Evolutionary conservation across 1,140 invertebrate species (phyloP).

Genomic region (Tetranychus cinnabarinus): DNA sequence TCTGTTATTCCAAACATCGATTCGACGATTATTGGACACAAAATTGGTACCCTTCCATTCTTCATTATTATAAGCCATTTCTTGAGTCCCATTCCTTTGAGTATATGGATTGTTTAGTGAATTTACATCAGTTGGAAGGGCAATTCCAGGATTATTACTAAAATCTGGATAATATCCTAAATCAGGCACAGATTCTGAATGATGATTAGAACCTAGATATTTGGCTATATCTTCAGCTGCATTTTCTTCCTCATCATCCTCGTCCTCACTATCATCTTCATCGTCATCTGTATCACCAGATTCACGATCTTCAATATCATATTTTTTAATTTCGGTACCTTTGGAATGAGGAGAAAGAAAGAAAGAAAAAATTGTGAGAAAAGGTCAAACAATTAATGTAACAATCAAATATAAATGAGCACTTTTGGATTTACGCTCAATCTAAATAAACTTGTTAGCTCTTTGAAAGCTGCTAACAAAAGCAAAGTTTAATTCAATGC

Average conservation of each 20-base stretch:
- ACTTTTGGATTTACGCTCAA: no score
- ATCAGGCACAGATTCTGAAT: not conserved
- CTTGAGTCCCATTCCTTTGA: not conserved
- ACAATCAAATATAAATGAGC: no score
- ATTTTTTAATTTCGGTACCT: not conserved
- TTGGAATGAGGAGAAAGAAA: not conserved
- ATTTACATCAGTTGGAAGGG: not conserved
- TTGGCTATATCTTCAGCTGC: conserved; percentile 5
- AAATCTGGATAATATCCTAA: not conserved
- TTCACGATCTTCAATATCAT: not conserved
- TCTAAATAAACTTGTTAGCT: no score
- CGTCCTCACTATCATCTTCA: conserved; percentile 22
- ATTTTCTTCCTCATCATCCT: conserved; percentile 18
- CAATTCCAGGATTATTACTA: not conserved
- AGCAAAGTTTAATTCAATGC: no score
- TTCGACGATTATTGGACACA: not conserved
- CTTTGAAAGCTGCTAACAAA: no score
- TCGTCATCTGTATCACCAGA: conserved; percentile 13
- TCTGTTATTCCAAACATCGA: not conserved
- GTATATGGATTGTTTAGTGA: not conserved
- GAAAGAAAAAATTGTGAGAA: no score
- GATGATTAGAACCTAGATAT: not conserved
- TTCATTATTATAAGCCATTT: not conserved
- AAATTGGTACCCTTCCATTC: not conserved
- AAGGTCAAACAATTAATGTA: no score